A percentile compares a stretch with the other conserved stretches of the same genome.
Evolutionary conservation across 2,797 vertebrate species (phyloP).

Genomic region (Gymnothorax javanicus): DNA sequence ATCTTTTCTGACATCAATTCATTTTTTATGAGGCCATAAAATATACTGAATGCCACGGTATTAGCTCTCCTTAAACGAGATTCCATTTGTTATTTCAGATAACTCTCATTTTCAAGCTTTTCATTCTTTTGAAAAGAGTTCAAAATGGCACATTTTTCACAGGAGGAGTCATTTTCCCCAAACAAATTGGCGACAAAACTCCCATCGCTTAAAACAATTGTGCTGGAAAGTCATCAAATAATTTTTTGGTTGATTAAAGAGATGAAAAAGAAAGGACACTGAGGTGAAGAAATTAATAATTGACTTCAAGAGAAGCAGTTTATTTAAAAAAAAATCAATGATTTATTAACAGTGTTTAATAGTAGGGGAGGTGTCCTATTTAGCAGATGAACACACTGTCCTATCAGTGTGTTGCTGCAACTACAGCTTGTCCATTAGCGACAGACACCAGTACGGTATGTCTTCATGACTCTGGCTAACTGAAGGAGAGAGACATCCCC

Average conservation of each 20-base stretch:
- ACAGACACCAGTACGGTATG: not conserved
- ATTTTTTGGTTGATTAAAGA: not conserved
- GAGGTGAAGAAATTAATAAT: slow-evolving; percentile 1
- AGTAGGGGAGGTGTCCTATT: not conserved
- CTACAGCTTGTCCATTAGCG: not conserved
- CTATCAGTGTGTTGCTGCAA: not conserved
- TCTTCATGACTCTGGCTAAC: not conserved
- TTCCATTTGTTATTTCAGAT: not conserved
- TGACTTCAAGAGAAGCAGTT: slow-evolving; percentile 10
- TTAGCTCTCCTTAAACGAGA: not conserved
- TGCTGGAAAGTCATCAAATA: not conserved
- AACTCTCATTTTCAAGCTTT: not conserved
- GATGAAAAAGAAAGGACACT: not conserved
- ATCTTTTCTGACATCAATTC: not conserved
- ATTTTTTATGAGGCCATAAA: not conserved
- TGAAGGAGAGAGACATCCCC: not conserved
- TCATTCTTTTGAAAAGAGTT: not conserved
- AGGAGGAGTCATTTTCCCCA: not conserved
- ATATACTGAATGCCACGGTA: too few relatives aligned
- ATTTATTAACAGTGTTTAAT: not conserved
- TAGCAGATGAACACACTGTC: not conserved
- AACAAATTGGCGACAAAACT: not conserved
- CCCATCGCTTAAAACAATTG: not conserved
- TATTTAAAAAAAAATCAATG: too few relatives aligned
- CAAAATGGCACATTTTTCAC: not conserved